Evolutionary conservation across 1,140 invertebrate genomes (phyloP).

Genomic region (Conopomorpha cramerella): DNA sequence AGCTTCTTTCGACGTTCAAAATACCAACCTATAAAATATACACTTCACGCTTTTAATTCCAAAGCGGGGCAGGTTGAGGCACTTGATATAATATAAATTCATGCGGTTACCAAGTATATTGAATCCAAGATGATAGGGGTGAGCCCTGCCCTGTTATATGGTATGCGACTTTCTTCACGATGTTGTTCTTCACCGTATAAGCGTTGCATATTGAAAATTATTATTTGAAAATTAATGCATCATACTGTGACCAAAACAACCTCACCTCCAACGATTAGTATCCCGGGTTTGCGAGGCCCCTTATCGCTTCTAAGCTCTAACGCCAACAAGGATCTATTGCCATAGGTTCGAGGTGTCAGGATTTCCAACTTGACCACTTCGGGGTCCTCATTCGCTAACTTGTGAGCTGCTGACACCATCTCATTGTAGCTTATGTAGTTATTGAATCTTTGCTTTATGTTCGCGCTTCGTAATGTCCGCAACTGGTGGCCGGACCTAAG

Average conservation of each 20-base stretch:
- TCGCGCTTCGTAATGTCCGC: slow-evolving; percentile 19
- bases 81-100: too few species aligned
- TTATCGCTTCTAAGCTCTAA: slow-evolving; percentile 34
- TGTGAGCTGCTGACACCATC: slow-evolving; percentile 11
- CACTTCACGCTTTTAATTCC: too few species aligned
- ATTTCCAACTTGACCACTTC: slow-evolving; percentile 19
- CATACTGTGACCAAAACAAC: background rate
- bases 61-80: too few species aligned
- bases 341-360: slow-evolving; percentile 17
- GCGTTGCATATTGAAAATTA: too few species aligned
- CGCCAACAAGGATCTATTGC: slow-evolving; percentile 28
- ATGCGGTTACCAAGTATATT: too few species aligned
- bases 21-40: too few species aligned
- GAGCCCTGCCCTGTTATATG: too few species aligned
- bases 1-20: too few species aligned
- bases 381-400: slow-evolving; percentile 15
- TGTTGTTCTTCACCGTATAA: too few species aligned
- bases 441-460: slow-evolving; percentile 11
- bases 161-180: too few species aligned
- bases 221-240: too few species aligned
- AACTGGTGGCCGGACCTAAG: slow-evolving; percentile 37
- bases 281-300: slow-evolving; percentile 34
- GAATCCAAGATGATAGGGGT: too few species aligned
- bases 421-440: slow-evolving; percentile 19
- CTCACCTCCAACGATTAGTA: slow-evolving; percentile 37